Evolutionary conservation across 1,140 invertebrate species (phyloP).

Genomic region (Hycleus phaleratus): DNA sequence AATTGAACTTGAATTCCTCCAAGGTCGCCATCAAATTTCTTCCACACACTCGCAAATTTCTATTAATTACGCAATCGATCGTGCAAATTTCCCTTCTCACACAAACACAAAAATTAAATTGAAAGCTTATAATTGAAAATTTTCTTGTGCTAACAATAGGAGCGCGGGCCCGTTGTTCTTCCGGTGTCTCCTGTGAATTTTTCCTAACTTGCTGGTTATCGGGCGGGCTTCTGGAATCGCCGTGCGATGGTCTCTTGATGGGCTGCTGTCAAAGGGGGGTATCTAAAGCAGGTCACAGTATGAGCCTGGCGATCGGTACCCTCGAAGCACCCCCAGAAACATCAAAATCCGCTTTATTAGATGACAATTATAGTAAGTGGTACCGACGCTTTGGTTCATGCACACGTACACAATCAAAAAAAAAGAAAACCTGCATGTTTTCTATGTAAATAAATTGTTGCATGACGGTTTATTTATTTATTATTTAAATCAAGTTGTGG

Average conservation of each 20-base stretch:
- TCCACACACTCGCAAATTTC: too few relatives aligned
- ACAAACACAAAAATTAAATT: too few relatives aligned
- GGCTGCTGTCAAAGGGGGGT: slow-evolving; percentile 79
- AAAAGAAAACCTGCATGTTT: not conserved
- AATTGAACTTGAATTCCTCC: slow-evolving; percentile 18
- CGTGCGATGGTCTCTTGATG: slow-evolving; percentile 74
- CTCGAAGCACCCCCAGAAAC: slow-evolving; percentile 45
- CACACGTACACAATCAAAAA: not conserved
- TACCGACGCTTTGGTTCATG: slow-evolving; percentile 20
- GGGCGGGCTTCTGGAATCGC: slow-evolving; percentile 76
- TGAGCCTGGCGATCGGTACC: slow-evolving; percentile 50
- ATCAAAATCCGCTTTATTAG: slow-evolving; percentile 42
- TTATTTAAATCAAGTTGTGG: not conserved
- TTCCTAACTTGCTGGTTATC: slow-evolving; percentile 88
- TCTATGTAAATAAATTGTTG: not conserved
- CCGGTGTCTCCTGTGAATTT: slow-evolving; percentile 81
- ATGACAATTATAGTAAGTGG: slow-evolving; percentile 34
- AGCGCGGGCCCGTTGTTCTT: slow-evolving; percentile 46
- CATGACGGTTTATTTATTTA: not conserved
- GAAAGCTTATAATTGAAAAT: not conserved
- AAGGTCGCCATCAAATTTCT: slow-evolving; percentile 2
- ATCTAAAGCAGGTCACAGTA: slow-evolving; percentile 60
- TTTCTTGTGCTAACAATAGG: slow-evolving; percentile 13
- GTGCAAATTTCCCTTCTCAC: too few relatives aligned
- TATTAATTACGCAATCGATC: too few relatives aligned